Conservation (phyloP, 2,113 vertebrate genomes). For the Chelonoidis abingdonii region DNA sequence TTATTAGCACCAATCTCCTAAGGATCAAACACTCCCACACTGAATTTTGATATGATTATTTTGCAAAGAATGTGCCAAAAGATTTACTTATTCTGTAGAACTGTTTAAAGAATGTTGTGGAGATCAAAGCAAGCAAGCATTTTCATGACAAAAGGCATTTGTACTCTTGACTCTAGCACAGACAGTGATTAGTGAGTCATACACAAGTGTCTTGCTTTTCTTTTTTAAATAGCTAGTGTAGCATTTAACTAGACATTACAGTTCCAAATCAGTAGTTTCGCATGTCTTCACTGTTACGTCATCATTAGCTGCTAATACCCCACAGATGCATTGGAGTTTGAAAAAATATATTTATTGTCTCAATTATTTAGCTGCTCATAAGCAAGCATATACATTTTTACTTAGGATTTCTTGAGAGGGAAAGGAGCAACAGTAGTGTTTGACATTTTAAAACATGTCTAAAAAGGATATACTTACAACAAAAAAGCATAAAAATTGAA, state of each 20-base stretch:
- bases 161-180: constrained; percentile 66
- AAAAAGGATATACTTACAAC: neutral
- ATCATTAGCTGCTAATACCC: constrained; percentile 44
- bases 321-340: neutral
- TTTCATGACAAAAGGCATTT: constrained; percentile 79
- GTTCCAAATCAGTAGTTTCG: constrained; percentile 43
- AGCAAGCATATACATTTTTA: neutral
- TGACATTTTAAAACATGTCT: neutral
- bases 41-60: constrained; percentile 67
- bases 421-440: neutral
- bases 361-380: neutral
- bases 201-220: constrained; percentile 56
- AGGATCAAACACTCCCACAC: constrained; percentile 70
- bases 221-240: constrained; percentile 56
- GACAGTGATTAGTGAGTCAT: constrained; percentile 80
- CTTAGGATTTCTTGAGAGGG: neutral
- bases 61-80: constrained; percentile 69
- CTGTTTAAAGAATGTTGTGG: constrained; percentile 70
- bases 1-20: constrained; percentile 67
- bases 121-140: constrained; percentile 76
- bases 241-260: constrained; percentile 67
- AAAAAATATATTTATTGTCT: neutral
- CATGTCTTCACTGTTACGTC: neutral
- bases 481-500: neutral
- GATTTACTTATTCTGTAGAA: constrained; percentile 76